Percentiles rank a stretch among this genome's conserved stretches.
Evolutionary conservation across 92 coral and sea anemone genomes (phyloP).

Genomic region (Diadumene lineata): DNA sequence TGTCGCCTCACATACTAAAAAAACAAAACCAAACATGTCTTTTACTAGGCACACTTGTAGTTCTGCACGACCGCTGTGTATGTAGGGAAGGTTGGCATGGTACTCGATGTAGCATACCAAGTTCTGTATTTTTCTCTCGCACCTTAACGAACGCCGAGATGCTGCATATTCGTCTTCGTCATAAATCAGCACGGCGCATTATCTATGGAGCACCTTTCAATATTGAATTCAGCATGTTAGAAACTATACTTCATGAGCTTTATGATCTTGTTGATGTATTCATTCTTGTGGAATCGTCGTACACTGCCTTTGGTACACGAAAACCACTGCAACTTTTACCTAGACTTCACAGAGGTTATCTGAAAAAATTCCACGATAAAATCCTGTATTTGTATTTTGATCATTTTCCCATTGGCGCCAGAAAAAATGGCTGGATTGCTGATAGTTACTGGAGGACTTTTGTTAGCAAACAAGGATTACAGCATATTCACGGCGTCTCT

Average conservation of each 20-base stretch:
- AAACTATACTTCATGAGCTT: slow-evolving; percentile 1
- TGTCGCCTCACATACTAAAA: neutral
- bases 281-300: slow-evolving; percentile 13
- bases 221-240: slow-evolving; percentile 18
- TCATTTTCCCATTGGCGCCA: slow-evolving; percentile 11
- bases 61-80: neutral
- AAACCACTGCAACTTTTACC: slow-evolving; percentile 20
- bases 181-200: neutral
- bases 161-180: neutral
- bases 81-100: slow-evolving; percentile 12
- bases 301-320: slow-evolving; percentile 17
- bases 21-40: neutral
- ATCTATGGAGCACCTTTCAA: slow-evolving; percentile 17
- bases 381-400: slow-evolving; percentile 18
- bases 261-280: slow-evolving; percentile 24
- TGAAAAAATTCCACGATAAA: slow-evolving; percentile 5
- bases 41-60: neutral
- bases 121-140: neutral
- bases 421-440: slow-evolving; percentile 22
- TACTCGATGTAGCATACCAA: slow-evolving; percentile 1
- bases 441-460: slow-evolving; percentile 8
- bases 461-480: neutral
- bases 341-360: slow-evolving; percentile 13
- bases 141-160: neutral
- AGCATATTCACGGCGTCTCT: neutral